phyloP scores from a whole-genome alignment of 2,113 vertebrate species.

The Grus americana region DNA sequence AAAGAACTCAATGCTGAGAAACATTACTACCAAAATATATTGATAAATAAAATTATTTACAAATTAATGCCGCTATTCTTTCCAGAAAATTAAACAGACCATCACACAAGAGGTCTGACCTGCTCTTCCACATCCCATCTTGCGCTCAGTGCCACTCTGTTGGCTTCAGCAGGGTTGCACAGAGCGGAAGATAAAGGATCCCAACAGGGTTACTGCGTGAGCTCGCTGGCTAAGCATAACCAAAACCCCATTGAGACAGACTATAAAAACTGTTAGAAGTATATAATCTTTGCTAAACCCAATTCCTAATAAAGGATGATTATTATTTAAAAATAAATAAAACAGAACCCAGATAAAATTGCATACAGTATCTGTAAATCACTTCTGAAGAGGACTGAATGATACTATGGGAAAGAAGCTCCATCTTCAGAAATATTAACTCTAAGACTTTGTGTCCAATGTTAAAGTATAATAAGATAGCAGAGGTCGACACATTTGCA shows the following conservation, averaged over 20 bases:
- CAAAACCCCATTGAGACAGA: background rate
- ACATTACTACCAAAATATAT: constrained; percentile 4
- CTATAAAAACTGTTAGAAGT: background rate
- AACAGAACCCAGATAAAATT: background rate
- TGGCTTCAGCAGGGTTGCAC: background rate
- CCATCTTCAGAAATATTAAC: background rate
- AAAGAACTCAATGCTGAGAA: constrained; percentile 61
- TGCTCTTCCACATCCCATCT: background rate
- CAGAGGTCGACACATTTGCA: background rate
- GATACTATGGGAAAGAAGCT: background rate
- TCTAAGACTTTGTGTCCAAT: background rate
- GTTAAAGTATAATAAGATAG: background rate
- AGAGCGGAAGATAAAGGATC: background rate
- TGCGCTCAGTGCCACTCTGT: background rate
- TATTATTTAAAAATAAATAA: background rate
- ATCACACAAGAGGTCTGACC: background rate
- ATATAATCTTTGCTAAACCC: background rate
- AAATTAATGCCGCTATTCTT: background rate
- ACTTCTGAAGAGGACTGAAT: background rate
- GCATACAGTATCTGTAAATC: background rate
- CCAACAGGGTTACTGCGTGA: background rate
- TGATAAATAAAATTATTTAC: constrained; percentile 17
- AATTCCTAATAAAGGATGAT: background rate
- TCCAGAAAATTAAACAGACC: constrained; percentile 29
- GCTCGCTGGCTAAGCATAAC: background rate